Percentiles rank a stretch among this genome's conserved stretches.
Conservation (phyloP, 2,113 vertebrate genomes). For the Pimephales promelas region DNA sequence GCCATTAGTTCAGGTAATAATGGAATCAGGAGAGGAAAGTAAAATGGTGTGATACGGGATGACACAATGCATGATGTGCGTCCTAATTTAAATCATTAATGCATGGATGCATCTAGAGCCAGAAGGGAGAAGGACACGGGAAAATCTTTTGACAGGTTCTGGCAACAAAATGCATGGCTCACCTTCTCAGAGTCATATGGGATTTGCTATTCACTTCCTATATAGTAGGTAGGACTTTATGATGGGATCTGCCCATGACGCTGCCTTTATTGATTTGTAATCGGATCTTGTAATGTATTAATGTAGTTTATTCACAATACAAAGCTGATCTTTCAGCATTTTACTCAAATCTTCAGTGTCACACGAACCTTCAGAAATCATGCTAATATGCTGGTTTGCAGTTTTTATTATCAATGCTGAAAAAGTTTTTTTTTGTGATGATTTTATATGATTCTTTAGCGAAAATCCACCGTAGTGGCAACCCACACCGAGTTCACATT, state of each 20-base stretch:
- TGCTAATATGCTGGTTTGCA: too few relatives aligned
- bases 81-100: slow-evolving; percentile 29
- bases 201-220: not conserved
- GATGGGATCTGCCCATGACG: not conserved
- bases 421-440: too few relatives aligned
- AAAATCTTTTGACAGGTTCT: slow-evolving; percentile 22
- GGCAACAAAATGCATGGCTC: not conserved
- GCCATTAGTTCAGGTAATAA: not conserved
- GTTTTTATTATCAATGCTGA: too few relatives aligned
- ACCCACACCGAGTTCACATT: not conserved
- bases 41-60: slow-evolving; percentile 15
- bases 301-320: not conserved
- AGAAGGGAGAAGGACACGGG: slow-evolving; percentile 19
- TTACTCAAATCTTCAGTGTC: not conserved
- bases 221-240: not conserved
- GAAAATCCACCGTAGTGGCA: too few relatives aligned
- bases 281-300: not conserved
- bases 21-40: slow-evolving; percentile 15
- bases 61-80: not conserved
- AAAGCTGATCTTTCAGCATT: not conserved
- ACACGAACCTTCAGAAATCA: not conserved
- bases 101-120: slow-evolving; percentile 24
- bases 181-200: not conserved
- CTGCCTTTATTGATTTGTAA: not conserved
- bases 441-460: too few relatives aligned